Base-by-base conservation (phyloP, 1,140 invertebrate species). In the Lordiphosa collinella region DNA sequence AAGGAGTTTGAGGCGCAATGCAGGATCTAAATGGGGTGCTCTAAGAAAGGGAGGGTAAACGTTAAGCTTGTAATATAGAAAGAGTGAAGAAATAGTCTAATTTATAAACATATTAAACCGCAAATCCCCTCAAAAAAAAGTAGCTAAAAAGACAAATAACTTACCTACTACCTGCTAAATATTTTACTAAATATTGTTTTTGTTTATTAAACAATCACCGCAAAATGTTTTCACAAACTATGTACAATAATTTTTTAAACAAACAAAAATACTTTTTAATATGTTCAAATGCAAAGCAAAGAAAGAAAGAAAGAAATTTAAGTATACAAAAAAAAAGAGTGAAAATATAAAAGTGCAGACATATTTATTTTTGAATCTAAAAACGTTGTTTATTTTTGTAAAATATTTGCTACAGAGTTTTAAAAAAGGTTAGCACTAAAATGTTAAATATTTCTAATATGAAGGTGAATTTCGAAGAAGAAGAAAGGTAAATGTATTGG, bases 1-100 rank as follows among this genome's bases (percentile, higher is more conserved):
- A 74, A 71, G 14, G 76, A 86, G 14, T 88, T 88, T 43, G 75
- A 78, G 35, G 86, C 57, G 2, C 86, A 88, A 22, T 88, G 86
- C 56, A 52, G 71, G 14, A 52, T 49, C 12, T 85, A 78, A 54
- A 29, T 9, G 14, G 38, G 22, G 6, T 9, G 13, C 4, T 8
- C 2, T 16, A 10, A 29, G 9, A 43, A 13, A 16, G 22, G 55
- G 37, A 60, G 74, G 70, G 9, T 49, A 65, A 59, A 40, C 34
- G 10, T 61, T 54, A 56, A 56, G 41, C 53, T 58, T 46, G 22
- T 65, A 54, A 49, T 31, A 6, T 25, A 46, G 37, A 14, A 40
- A 66, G 11, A 44, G 12, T 12, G 40, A 43, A 12, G 14, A 13
- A 29, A 7, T 7, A 25, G 22, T 6, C 18, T 16, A 44, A 44